A percentile compares a stretch with the other conserved stretches of the same genome.
Evolutionary conservation across 2,888 invertebrate species (phyloP).

Genomic region (Taphrorychus bicolor): DNA sequence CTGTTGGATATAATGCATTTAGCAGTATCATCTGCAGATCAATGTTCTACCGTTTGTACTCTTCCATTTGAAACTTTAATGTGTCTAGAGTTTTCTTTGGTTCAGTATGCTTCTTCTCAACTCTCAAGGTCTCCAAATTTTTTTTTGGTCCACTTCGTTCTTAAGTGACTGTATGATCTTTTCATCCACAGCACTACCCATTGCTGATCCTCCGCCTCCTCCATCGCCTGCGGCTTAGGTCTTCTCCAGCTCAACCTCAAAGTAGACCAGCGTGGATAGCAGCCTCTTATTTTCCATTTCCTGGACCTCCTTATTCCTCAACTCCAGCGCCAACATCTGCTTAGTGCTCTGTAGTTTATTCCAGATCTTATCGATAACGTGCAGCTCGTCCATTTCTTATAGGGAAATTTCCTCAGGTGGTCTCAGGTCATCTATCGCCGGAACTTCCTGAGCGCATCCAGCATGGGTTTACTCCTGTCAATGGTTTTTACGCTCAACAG

Average conservation of each 20-base stretch:
- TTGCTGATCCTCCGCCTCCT: conserved; percentile 11
- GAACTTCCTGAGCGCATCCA: conserved; percentile 86
- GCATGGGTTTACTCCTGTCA: conserved; percentile 84
- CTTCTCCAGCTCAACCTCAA: conserved; percentile 82
- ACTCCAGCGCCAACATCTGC: conserved; percentile 86
- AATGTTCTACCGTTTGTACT: conserved; percentile 77
- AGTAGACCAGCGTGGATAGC: conserved; percentile 76
- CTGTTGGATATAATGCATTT: conserved; percentile 62
- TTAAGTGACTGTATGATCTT: conserved; percentile 72
- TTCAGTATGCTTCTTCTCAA: conserved; percentile 80
- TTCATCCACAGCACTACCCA: conserved; percentile 50
- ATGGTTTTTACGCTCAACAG: conserved; percentile 81
- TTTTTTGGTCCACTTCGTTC: conserved; percentile 77
- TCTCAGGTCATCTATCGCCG: conserved; percentile 85
- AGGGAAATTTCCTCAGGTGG: conserved; percentile 54
- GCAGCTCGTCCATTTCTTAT: conserved; percentile 81
- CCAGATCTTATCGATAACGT: conserved; percentile 88
- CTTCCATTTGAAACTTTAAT: conserved; percentile 78
- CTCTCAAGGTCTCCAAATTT: conserved; percentile 79
- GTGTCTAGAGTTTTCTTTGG: conserved; percentile 79
- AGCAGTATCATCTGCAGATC: conserved; percentile 79
- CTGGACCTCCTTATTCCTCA: conserved; percentile 83
- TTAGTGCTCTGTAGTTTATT: conserved; percentile 92
- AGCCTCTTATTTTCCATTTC: conserved; percentile 82
- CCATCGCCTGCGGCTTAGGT: conserved; percentile 51